Base-by-base conservation (phyloP, 1,140 invertebrate genomes). In the Drosophila sturtevanti region DNA sequence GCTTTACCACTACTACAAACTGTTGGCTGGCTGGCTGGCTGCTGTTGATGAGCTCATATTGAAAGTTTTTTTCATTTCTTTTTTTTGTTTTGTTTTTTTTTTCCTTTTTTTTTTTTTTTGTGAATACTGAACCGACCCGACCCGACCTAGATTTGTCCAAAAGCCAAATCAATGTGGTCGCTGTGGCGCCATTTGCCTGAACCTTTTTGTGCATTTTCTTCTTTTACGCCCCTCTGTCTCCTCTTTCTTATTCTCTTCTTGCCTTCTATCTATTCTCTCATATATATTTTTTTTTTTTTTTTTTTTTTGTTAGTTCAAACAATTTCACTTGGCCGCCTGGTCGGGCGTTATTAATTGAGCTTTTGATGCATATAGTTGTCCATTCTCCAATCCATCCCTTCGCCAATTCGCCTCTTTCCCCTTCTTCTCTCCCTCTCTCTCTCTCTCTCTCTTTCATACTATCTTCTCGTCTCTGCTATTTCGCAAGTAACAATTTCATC, bases 341-440 rank as follows among this genome's bases (percentile, higher is more conserved):
- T 85, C 81, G 81, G 78, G 81, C 77, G 69, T 86, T 85, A 85
- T 85, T 85, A 85, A 85, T 85, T 81, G 73, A 81, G 81, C 73
- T 81, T 85, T 81, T 85, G 81, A 77, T 86, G 77, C 81, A 85
- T 68, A 55, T 77, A 48, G 41, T 48, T 48, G 41, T 48, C 41
- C 27, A 31, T 31, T 31, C 27, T 31, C 27, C 27, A 4, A 31
- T 31, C 27, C 16, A 48, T 48, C 41, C 41, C 41, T 44, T 44
- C 18, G 41, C 41, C 41, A 48, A 18, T 48, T 21, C 27, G 6
- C 27, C 27, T 6, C 27, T 31, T 31, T 7, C 27, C 27, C 27
- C 5, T 31, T 31, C 31, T 66, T 24, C 14, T 37, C 21, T n/a
- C 1, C 2, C 12, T 4, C n/a, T 7, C n/a, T 1, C 58, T 22